Evolutionary conservation across 2,113 vertebrate genomes (phyloP), one percentile per base, ranked within the genome.

Genomic region (Oryzias javanicus): DNA sequence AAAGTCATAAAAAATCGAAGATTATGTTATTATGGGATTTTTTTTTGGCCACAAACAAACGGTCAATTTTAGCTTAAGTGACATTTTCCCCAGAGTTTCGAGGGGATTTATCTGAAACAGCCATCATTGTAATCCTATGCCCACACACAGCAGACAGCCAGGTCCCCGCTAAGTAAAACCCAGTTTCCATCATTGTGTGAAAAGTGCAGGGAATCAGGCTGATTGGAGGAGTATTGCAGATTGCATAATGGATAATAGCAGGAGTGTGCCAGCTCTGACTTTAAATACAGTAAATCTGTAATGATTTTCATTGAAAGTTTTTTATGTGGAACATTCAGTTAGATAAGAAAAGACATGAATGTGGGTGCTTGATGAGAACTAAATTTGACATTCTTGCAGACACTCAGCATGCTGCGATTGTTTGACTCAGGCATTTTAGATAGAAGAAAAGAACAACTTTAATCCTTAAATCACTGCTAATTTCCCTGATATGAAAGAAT

Each of bases 401-500:
- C 56, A 55, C 69, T 76, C 77, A 29, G 79, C 66, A 65, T 46
- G 81, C 74, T 77, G 50, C 57, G 42, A 47, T 63, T 66, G 54
- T 85, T 76, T 72, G 70, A 81, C 80, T 80, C 58, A 67, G 70
- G 64, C 49, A 35, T 48, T 81, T 82, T 78, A 52, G 25, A 60
- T 46, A 1, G 49, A 58, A 67, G 58, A 77, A 50, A 35, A 69
- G 75, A 62, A 55, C 63, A 64, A 76, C 77, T 84, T 78, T 83
- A 87, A 86, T 88, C 84, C 84, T 82, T 91, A 86, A 80, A 91
- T 89, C 88, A 84, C 70, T 67, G 64, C 72, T 90, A 87, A 91
- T 92, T 87, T 44, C 62, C 55, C 67, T 17, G 56, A 59, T 76
- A 76, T 87, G 69, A 84, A 76, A 81, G 60, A 64, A 47, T 19